These are phyloP conservation scores for Hapalemur alaotrensis DNA, from an alignment of 2,797 vertebrate species.

Conservation along the genomic window DNA sequence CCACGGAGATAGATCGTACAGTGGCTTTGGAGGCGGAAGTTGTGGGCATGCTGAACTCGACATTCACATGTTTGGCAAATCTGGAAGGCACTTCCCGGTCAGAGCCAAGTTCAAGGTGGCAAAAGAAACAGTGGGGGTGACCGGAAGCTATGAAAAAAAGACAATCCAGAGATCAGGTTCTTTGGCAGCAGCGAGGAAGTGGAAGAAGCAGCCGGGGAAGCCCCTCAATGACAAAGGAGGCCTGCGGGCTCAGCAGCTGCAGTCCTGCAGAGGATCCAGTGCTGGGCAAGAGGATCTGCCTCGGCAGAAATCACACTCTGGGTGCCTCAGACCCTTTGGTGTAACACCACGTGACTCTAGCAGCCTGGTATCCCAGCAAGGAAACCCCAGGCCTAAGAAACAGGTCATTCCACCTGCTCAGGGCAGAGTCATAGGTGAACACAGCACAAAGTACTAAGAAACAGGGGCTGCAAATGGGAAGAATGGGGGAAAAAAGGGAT, in stretches of 20 bases:
- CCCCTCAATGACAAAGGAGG: background rate
- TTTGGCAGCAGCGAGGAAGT: background rate
- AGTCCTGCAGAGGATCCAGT: background rate
- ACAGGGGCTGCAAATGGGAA: background rate
- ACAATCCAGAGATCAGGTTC: constrained; percentile 9
- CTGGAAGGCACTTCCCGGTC: constrained; percentile 91
- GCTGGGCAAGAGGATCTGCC: background rate
- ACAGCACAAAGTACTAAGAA: background rate
- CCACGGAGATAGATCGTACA: constrained; percentile 89
- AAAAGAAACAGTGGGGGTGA: constrained; percentile 94
- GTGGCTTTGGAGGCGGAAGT: constrained; percentile 90
- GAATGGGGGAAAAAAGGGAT: background rate
- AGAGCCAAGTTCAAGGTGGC: constrained; percentile 92
- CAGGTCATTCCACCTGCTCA: background rate
- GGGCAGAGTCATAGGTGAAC: background rate
- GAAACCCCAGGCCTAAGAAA: background rate
- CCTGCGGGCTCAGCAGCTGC: background rate
- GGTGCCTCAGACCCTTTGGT: background rate
- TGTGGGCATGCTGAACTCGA: constrained; percentile 93
- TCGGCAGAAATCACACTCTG: background rate
- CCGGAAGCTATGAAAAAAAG: constrained; percentile 83
- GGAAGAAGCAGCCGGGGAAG: background rate
- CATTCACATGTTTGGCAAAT: constrained; percentile 87
- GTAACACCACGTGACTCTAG: background rate
- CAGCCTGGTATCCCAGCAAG: constrained; percentile 29